phyloP scores from a whole-genome alignment of 2,113 vertebrate species.

The Cephalopholis sonnerati region DNA sequence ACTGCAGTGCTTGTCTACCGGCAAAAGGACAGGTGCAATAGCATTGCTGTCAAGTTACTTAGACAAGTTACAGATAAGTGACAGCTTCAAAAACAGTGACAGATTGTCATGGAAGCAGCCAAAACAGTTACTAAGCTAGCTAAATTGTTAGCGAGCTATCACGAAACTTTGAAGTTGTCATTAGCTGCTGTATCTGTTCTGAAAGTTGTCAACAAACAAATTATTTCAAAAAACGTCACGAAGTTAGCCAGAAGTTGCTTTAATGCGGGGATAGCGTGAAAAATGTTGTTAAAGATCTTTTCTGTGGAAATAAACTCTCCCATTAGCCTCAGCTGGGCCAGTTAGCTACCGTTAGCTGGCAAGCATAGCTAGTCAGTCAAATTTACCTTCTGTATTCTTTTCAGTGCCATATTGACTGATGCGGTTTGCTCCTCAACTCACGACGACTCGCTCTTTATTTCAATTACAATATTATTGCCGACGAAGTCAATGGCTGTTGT shows the following conservation, averaged over 20 bases:
- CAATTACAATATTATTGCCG: neutral
- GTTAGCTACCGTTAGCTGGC: constrained; percentile 39
- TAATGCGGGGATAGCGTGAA: fast-evolving
- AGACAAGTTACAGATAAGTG: neutral
- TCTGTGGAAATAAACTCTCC: neutral
- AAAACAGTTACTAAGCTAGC: constrained; percentile 6
- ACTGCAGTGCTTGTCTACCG: neutral
- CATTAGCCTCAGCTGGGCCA: constrained; percentile 33
- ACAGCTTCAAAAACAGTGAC: neutral
- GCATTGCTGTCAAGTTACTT: neutral
- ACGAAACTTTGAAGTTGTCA: constrained; percentile 48
- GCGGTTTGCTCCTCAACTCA: neutral
- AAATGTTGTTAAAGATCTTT: neutral
- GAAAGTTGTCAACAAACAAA: constrained; percentile 6
- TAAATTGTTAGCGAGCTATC: constrained; percentile 39
- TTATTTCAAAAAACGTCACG: neutral
- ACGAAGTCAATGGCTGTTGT: neutral
- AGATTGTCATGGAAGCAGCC: neutral
- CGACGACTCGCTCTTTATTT: neutral
- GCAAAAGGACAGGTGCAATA: neutral
- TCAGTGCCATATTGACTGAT: constrained; percentile 63
- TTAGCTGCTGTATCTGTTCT: neutral
- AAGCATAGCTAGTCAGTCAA: constrained; percentile 1
- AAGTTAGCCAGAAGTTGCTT: neutral
- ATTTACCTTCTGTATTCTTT: constrained; percentile 75